Evolutionary conservation across 1,140 invertebrate species (phyloP).

Genomic region (Bathynomus jamesi): DNA sequence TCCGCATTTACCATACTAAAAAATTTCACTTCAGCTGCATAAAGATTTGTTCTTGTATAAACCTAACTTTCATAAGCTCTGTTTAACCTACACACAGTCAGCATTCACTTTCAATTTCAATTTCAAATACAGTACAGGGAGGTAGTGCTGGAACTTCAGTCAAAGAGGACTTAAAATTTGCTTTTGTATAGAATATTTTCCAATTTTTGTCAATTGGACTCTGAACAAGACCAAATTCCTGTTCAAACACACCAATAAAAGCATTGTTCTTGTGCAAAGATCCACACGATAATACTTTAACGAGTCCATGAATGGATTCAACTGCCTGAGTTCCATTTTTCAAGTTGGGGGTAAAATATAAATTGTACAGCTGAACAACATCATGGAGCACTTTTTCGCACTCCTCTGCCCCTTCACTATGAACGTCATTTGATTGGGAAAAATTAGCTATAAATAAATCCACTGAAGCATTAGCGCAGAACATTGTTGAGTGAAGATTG

Average conservation of each 20-base stretch:
- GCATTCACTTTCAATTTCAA: slow-evolving; percentile 10
- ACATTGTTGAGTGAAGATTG: neutral
- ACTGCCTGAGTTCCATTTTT: neutral
- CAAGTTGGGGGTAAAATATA: neutral
- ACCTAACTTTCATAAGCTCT: too few species aligned
- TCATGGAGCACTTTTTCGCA: neutral
- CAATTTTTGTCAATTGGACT: slow-evolving; percentile 21
- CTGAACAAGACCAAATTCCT: slow-evolving; percentile 24
- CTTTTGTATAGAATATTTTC: slow-evolving; percentile 30
- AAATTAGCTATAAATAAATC: neutral
- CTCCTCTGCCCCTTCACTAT: neutral
- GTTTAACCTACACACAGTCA: too few species aligned
- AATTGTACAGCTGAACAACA: neutral
- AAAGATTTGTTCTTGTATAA: too few species aligned
- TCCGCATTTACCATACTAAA: too few species aligned
- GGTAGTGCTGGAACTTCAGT: slow-evolving; percentile 11
- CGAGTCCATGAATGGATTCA: slow-evolving; percentile 8
- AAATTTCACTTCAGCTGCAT: too few species aligned
- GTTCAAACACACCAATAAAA: slow-evolving; percentile 26
- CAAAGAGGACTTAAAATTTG: slow-evolving; percentile 13
- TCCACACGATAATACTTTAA: slow-evolving; percentile 20
- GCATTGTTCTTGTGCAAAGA: slow-evolving; percentile 17
- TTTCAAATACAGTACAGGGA: slow-evolving; percentile 18
- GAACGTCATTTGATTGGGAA: neutral
- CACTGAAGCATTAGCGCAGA: neutral